A percentile compares a stretch with the other conserved stretches of the same genome.
Evolutionary conservation across 2,888 invertebrate genomes (phyloP).

Genomic region (Perithous albicinctus): DNA sequence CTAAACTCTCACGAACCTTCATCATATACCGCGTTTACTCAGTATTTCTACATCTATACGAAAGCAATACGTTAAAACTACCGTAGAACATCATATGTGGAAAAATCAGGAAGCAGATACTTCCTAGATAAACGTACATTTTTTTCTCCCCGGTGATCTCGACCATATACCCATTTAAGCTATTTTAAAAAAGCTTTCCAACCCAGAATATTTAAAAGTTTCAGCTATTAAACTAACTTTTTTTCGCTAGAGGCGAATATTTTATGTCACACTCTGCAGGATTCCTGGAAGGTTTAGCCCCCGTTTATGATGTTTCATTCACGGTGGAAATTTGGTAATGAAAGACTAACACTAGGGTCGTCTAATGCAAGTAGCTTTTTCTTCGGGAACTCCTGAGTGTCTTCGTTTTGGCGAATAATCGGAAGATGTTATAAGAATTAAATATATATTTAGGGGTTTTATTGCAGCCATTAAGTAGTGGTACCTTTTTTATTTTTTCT

Average conservation of each 20-base stretch:
- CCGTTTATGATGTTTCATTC: too few species aligned
- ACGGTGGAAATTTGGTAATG: background rate
- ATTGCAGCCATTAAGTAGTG: too few species aligned
- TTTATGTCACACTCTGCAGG: background rate
- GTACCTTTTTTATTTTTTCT: too few species aligned
- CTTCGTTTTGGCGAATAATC: too few species aligned
- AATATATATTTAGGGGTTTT: too few species aligned
- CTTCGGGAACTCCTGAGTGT: too few species aligned
- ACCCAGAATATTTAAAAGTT: background rate
- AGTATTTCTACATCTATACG: background rate
- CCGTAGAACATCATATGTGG: background rate
- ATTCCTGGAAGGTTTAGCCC: background rate
- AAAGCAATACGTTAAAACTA: background rate
- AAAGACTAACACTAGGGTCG: too few species aligned
- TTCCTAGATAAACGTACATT: background rate
- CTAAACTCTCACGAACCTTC: background rate
- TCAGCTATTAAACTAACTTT: background rate
- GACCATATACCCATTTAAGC: background rate
- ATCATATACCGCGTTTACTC: background rate
- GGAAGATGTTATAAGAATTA: too few species aligned
- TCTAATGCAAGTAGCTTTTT: too few species aligned
- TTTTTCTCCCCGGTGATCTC: background rate
- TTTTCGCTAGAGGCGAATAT: background rate
- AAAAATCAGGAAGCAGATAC: background rate
- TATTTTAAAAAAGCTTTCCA: background rate